Evolutionary conservation across 2,797 vertebrate genomes (phyloP).

Genomic region (Takifugu rubripes): DNA sequence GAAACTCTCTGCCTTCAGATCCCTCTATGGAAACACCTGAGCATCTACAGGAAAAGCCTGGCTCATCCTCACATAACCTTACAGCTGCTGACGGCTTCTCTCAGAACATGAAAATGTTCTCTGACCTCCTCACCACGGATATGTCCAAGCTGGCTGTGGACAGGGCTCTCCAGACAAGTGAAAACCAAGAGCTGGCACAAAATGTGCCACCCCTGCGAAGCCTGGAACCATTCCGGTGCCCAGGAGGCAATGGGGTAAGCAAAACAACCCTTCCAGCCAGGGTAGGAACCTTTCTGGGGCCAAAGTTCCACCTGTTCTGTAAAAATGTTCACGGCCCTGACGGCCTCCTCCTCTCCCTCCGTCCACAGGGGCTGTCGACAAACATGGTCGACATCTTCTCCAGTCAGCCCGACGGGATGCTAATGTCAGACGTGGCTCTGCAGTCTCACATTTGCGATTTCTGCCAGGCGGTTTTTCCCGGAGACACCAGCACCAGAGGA

Average conservation of each 20-base stretch:
- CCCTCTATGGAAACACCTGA: slow-evolving; percentile 14
- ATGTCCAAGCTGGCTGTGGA: slow-evolving; percentile 52
- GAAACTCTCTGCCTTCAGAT: slow-evolving; percentile 36
- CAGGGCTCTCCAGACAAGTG: slow-evolving; percentile 14
- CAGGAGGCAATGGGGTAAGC: slow-evolving; percentile 10
- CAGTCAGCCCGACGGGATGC: not conserved
- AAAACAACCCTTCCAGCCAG: not conserved
- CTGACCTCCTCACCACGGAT: slow-evolving; percentile 43
- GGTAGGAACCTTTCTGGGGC: slow-evolving; percentile 24
- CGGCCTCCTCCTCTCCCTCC: slow-evolving; percentile 8
- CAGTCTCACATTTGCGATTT: slow-evolving; percentile 79
- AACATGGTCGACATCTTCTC: slow-evolving; percentile 44
- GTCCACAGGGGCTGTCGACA: slow-evolving; percentile 62
- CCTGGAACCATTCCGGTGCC: slow-evolving; percentile 1
- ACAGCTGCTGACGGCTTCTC: not conserved
- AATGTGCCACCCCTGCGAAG: slow-evolving; percentile 6
- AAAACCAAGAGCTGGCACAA: slow-evolving; percentile 13
- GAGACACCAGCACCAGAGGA: slow-evolving; percentile 61
- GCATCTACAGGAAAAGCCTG: slow-evolving; percentile 25
- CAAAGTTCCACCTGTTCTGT: not conserved
- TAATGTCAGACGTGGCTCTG: slow-evolving; percentile 66
- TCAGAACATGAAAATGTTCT: slow-evolving; percentile 2
- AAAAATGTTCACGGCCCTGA: not conserved
- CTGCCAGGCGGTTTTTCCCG: slow-evolving; percentile 78
- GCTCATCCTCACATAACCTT: not conserved